Evolutionary conservation across 1,140 invertebrate genomes (phyloP).

Genomic region (Ooceraea biroi): DNA sequence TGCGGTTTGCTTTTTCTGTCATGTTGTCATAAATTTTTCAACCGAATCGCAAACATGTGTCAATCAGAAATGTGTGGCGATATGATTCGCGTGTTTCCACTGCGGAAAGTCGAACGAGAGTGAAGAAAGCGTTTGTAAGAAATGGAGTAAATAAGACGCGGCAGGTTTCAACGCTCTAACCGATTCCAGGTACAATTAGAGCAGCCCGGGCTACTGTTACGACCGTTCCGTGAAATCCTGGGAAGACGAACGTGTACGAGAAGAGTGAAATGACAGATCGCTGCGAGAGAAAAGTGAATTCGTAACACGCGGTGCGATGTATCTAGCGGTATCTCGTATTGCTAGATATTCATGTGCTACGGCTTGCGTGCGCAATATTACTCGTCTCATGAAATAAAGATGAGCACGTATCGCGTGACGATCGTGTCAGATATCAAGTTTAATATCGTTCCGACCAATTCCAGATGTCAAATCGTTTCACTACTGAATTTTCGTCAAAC

Average conservation of each 20-base stretch:
- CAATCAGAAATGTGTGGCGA: background rate
- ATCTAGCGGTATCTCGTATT: background rate
- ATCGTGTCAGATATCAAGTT: no score
- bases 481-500: no score
- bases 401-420: no score
- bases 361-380: background rate
- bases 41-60: background rate
- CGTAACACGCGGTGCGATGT: background rate
- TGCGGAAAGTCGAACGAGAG: conserved; percentile 6
- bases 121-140: background rate
- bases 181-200: conserved; percentile 75
- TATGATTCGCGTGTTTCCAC: background rate
- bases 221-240: conserved; percentile 64
- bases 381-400: conserved; percentile 3
- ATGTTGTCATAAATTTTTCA: background rate
- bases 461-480: no score
- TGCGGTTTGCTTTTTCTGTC: background rate
- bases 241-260: conserved; percentile 53
- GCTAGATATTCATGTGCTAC: background rate
- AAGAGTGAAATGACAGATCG: conserved; percentile 12
- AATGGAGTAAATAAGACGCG: conserved; percentile 56
- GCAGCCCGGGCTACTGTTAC: conserved; percentile 64
- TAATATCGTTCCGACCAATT: no score
- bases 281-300: conserved; percentile 28
- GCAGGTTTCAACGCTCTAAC: conserved; percentile 69